Conservation (phyloP, 2,888 invertebrate genomes). For the Patella ulyssiponensis region DNA sequence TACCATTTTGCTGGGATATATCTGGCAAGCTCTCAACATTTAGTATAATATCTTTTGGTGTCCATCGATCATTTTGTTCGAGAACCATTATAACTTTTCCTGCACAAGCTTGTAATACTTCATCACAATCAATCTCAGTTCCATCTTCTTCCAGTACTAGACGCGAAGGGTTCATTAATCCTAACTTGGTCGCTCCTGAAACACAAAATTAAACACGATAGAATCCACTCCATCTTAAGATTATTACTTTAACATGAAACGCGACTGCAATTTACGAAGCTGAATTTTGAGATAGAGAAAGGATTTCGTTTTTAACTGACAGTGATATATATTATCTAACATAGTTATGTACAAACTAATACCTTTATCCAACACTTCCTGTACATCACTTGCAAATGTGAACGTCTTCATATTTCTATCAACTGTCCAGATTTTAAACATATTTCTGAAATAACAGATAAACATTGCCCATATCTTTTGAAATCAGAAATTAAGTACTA, state of each 20-base stretch:
- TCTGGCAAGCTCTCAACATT: conserved; percentile 15
- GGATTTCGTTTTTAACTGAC: too few species aligned
- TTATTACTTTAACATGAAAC: too few species aligned
- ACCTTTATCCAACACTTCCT: conserved; percentile 35
- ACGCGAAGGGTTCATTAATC: conserved; percentile 19
- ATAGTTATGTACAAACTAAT: not conserved
- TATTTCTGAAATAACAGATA: conserved; percentile 21
- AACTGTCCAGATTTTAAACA: conserved; percentile 36
- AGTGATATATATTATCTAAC: too few species aligned
- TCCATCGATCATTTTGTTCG: conserved; percentile 23
- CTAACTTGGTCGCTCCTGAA: conserved; percentile 32
- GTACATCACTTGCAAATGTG: conserved; percentile 31
- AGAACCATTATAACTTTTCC: conserved; percentile 28
- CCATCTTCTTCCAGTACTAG: conserved; percentile 35
- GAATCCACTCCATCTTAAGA: too few species aligned
- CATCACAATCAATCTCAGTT: conserved; percentile 39
- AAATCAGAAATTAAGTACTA: not conserved
- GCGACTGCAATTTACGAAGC: too few species aligned
- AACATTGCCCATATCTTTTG: not conserved
- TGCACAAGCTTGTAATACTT: conserved; percentile 30
- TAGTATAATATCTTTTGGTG: conserved; percentile 21
- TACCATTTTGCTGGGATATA: too few species aligned
- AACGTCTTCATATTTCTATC: conserved; percentile 28
- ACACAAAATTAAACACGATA: not conserved
- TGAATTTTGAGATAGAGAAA: too few species aligned